Evolutionary conservation across 2,797 vertebrate species (phyloP), one percentile per base, ranked within the genome.

Genomic region (Sebastes taczanowskii): DNA sequence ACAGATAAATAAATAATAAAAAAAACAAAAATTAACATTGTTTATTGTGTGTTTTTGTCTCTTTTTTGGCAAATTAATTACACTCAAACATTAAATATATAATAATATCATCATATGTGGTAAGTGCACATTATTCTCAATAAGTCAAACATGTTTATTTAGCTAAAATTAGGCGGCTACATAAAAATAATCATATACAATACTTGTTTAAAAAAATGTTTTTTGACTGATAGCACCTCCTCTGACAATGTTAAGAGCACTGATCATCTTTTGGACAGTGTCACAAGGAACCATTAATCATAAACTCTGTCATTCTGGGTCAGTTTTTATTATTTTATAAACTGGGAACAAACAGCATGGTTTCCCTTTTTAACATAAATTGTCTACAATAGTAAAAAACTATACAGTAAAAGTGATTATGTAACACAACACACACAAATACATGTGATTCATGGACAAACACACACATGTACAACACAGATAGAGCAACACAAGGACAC

Each of bases 401-500:
- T 68, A 60, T 55, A 71, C 4, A 46, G 8, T 23, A n/a, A 70
- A 63, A 67, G 22, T 52, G 3, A 32, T 11, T 59, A 46, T 25
- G 3, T 27, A 55, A 32, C 2, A 70, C 11, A 72, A 84, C 56
- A 62, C 30, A 77, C n/a, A 66, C 22, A 73, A 11, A 81, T 3
- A 86, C 63, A 83, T 18, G 71, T 35, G 23, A 68, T 34, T 71
- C 16, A 61, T 11, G 20, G 60, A 90, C 16, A 74, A 71, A 71
- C 61, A 76, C 55, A 86, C n/a, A 75, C 22, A 75, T 20, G 52
- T 60, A 82, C 81, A 82, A 80, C 74, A 86, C 55, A 42, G 23
- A 88, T 10, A 63, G 62, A 90, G 42, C 38, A 64, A 88, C 77
- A 88, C 52, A 80, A 60, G 87, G 22, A 89, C 86, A 71, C 66